Percentiles rank a stretch among this genome's conserved stretches.
Conservation (phyloP, 1,140 invertebrate species). For the Euwallacea fornicatus region DNA sequence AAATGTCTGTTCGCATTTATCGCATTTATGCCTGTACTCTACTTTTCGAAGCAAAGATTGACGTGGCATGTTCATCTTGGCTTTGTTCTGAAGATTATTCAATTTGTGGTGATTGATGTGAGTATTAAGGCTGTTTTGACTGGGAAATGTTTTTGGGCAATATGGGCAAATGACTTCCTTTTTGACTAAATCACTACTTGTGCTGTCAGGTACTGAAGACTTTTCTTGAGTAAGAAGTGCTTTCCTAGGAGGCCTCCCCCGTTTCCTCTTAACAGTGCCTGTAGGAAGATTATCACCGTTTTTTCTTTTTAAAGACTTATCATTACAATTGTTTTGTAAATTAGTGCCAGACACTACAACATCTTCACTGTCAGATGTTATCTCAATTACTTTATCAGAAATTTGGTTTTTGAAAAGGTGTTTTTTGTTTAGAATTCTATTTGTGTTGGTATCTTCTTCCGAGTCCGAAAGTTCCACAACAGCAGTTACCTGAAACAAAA, state of each 20-base stretch:
- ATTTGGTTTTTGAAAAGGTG: conserved; percentile 36
- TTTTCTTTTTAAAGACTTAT: no score
- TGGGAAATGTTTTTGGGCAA: conserved; percentile 61
- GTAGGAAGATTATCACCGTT: not conserved
- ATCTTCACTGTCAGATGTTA: conserved; percentile 40
- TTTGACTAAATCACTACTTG: not conserved
- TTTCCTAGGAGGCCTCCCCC: conserved; percentile 42
- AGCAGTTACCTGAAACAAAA: conserved; percentile 41
- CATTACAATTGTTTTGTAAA: no score
- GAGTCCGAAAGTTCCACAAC: conserved; percentile 47
- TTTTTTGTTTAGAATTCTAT: conserved; percentile 37
- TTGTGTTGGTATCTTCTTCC: conserved; percentile 43
- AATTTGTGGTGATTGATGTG: conserved; percentile 54
- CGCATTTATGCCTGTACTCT: conserved; percentile 45
- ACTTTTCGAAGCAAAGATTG: conserved; percentile 29
- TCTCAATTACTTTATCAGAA: conserved; percentile 34
- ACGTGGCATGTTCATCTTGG: conserved; percentile 7
- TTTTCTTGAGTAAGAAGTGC: no score
- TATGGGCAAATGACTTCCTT: conserved; percentile 55
- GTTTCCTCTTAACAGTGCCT: conserved; percentile 24
- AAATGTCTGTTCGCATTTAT: conserved; percentile 43
- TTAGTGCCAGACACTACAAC: no score
- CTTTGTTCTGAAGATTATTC: conserved; percentile 38
- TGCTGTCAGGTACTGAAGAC: no score
- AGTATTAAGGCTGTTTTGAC: conserved; percentile 60